phyloP scores from a whole-genome alignment of 2,888 invertebrate species.

The Drosophila nr. perissopoda region DNA sequence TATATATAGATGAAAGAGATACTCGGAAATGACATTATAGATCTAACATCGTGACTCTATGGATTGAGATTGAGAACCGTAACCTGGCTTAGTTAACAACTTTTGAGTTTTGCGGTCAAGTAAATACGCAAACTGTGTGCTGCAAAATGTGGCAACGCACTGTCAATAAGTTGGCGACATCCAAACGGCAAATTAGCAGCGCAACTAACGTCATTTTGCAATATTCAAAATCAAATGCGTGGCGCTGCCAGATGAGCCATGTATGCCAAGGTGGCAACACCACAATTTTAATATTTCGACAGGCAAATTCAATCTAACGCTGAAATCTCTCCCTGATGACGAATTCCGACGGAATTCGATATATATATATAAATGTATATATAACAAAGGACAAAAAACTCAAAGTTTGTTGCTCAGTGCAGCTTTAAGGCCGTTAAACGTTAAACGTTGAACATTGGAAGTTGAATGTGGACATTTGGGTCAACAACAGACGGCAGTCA shows the following conservation, averaged over 20 bases:
- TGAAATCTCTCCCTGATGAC: neutral
- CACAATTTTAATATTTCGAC: neutral
- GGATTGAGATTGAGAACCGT: neutral
- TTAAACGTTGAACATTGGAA: conserved; percentile 37
- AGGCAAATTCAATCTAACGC: neutral
- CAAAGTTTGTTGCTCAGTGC: conserved; percentile 35
- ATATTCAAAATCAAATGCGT: neutral
- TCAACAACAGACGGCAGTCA: conserved; percentile 54
- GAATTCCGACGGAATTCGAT: neutral
- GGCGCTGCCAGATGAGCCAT: neutral
- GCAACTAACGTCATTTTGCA: neutral
- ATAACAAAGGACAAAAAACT: neutral
- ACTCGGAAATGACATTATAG: neutral
- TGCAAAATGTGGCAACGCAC: conserved; percentile 1
- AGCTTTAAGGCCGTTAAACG: conserved; percentile 15
- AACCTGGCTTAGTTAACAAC: neutral
- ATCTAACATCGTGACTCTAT: neutral
- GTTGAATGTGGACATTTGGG: conserved; percentile 60
- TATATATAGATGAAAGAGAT: too few species aligned
- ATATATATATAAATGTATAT: neutral
- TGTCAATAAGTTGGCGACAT: conserved; percentile 7
- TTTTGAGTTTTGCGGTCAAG: neutral
- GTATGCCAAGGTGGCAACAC: conserved; percentile 3
- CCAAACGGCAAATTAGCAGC: neutral
- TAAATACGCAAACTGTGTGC: conserved; percentile 3